Conservation (phyloP, 2,797 vertebrate species). For the Gorsachius magnificus region DNA sequence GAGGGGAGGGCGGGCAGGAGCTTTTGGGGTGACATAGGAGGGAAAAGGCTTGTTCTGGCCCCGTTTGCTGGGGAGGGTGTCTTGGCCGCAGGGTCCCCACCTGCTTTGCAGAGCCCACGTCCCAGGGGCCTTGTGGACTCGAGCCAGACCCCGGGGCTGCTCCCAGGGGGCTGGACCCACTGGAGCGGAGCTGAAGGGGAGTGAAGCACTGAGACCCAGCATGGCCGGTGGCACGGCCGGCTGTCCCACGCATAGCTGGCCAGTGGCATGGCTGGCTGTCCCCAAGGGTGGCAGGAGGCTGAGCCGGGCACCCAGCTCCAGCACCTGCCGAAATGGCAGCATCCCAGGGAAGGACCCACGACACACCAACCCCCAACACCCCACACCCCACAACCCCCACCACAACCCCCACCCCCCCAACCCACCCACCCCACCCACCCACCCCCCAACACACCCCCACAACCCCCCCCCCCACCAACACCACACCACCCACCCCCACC, state of each 20-base stretch:
- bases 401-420: too few species aligned
- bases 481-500: too few species aligned
- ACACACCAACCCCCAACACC: too few species aligned
- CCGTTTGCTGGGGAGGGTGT: neutral
- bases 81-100: neutral
- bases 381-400: too few species aligned
- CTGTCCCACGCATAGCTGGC: neutral
- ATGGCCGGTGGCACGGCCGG: neutral
- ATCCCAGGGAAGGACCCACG: rapidly evolving
- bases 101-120: neutral
- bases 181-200: neutral
- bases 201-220: neutral
- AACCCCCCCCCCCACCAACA: too few species aligned
- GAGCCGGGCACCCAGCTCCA: rapidly evolving
- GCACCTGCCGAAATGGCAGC: rapidly evolving
- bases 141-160: rapidly evolving
- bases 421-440: too few species aligned
- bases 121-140: neutral
- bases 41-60: neutral
- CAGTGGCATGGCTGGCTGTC: neutral
- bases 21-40: neutral
- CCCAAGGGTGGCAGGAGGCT: neutral
- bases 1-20: neutral
- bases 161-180: rapidly evolving
- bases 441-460: too few species aligned